These are phyloP conservation scores for Nasalis larvatus DNA, from an alignment of 2,113 vertebrate genomes.

Conservation along the genomic window DNA sequence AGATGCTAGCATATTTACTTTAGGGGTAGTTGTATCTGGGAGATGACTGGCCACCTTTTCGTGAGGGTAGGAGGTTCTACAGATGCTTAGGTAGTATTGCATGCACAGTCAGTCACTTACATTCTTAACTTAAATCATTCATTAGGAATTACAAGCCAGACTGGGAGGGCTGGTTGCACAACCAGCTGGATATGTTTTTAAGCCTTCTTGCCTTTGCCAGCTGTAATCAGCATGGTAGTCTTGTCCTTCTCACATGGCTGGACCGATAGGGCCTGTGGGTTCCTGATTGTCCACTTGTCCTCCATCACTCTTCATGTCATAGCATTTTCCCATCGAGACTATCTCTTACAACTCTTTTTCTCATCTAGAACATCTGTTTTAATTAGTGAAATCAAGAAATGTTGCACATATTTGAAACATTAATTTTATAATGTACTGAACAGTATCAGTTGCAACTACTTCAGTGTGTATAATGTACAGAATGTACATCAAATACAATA, in stretches of 20 bases:
- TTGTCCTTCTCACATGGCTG: too few species aligned
- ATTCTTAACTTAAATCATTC: neutral
- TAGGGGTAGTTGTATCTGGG: neutral
- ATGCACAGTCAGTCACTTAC: neutral
- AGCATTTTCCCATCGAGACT: neutral
- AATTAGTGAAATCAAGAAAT: neutral
- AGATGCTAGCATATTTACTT: neutral
- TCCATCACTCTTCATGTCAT: neutral
- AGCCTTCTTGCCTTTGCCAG: neutral
- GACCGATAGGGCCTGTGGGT: neutral
- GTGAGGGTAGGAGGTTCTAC: neutral
- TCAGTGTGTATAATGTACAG: neutral
- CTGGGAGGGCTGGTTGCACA: neutral
- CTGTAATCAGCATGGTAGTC: too few species aligned
- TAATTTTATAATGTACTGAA: neutral
- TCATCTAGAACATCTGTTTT: neutral
- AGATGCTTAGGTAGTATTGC: neutral
- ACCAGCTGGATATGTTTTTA: too few species aligned
- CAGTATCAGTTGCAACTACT: neutral
- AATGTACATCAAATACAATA: neutral
- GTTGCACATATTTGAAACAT: too few species aligned
- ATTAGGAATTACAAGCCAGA: neutral
- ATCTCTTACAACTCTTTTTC: neutral
- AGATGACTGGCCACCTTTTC: neutral
- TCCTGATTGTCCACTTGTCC: neutral